Percentiles rank a stretch among this genome's conserved stretches.
Conservation (phyloP, 2,888 invertebrate species). For the Oscheius sp. region DNA sequence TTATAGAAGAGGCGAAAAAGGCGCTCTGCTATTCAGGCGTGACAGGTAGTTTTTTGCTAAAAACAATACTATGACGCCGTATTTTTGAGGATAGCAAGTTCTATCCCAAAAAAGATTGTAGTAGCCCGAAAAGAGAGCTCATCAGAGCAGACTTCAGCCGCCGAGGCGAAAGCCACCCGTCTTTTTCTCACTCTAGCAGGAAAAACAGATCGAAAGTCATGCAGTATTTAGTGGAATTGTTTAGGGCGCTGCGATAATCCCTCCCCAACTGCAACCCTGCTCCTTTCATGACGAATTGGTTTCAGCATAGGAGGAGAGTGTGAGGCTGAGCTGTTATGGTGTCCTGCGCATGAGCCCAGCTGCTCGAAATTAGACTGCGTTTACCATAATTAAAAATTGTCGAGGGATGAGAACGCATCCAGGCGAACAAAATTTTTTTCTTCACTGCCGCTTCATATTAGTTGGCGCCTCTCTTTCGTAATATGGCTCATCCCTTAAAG, state of each 20-base stretch:
- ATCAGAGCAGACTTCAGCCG: slow-evolving; percentile 22
- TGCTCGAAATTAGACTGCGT: slow-evolving; percentile 31
- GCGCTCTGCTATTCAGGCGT: not conserved
- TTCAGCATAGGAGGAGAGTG: slow-evolving; percentile 3
- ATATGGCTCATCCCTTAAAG: too few species aligned
- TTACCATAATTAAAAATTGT: slow-evolving; percentile 33
- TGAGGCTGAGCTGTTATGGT: not conserved
- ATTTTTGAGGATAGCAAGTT: too few species aligned
- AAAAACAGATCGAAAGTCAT: slow-evolving; percentile 37
- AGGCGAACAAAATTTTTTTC: too few species aligned
- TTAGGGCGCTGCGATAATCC: slow-evolving; percentile 35
- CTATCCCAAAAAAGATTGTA: too few species aligned
- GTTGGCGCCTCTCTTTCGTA: too few species aligned
- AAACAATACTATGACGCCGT: too few species aligned
- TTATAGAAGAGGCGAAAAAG: slow-evolving; percentile 25
- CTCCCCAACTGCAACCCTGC: slow-evolving; percentile 29
- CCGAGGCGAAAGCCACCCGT: slow-evolving; percentile 4
- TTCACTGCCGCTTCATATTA: too few species aligned
- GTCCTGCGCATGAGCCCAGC: slow-evolving; percentile 20
- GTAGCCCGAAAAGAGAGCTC: not conserved
- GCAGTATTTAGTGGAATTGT: slow-evolving; percentile 37
- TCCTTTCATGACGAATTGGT: slow-evolving; percentile 34
- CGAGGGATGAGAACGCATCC: too few species aligned
- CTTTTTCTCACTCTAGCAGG: not conserved
- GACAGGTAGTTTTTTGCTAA: too few species aligned